Evolutionary conservation across 1,140 invertebrate species (phyloP), one percentile per base, ranked within the genome.

Genomic region (Drosophila lacteicornis): DNA sequence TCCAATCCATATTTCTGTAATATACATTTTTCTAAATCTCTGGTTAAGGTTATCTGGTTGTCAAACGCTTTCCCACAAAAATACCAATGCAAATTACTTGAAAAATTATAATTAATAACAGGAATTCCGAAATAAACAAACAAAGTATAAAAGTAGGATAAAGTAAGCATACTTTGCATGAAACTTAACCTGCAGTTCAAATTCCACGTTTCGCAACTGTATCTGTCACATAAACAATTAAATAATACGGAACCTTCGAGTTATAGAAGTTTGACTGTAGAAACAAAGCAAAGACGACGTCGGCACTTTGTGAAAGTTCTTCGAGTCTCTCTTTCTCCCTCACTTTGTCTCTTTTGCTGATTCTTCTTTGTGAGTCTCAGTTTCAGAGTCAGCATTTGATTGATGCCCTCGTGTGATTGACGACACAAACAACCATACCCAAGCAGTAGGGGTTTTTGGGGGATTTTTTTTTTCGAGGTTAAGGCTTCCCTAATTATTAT

Each of bases 361-460:
- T 68, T 75, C 65, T 73, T 65, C 75, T 82, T 65, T 55, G 82
- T 78, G 57, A 15, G 62, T 43, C 65, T 80, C 58, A 69, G 79
- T 68, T 53, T 79, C 49, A 69, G 67, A 66, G 66, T 73, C 66
- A 65, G 45, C 65, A 56, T 79, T 85, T 85, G 82, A 85, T 85
- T 85, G 82, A 85, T 85, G 79, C 63, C 45, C 77, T 81, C 47
- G 36, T 47, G 63, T 77, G 70, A 82, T 86, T 87, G 82, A 79
- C 82, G 67, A 51, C 66, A 57, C 7, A 63, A 76, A 45, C 79
- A 69, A 51, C 15, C 8, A 51, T 15, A 15, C 22, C 6, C 7
- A 50, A 33, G 13, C 13, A 38, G 17, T 55, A 36, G 13, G 33
- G 36, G 53, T 13, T 22, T 55, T 38, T 19, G 4, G 19, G 12